A percentile compares a stretch with the other conserved stretches of the same genome.
Conservation (phyloP, 2,797 vertebrate species). For the Malurus splendens region DNA sequence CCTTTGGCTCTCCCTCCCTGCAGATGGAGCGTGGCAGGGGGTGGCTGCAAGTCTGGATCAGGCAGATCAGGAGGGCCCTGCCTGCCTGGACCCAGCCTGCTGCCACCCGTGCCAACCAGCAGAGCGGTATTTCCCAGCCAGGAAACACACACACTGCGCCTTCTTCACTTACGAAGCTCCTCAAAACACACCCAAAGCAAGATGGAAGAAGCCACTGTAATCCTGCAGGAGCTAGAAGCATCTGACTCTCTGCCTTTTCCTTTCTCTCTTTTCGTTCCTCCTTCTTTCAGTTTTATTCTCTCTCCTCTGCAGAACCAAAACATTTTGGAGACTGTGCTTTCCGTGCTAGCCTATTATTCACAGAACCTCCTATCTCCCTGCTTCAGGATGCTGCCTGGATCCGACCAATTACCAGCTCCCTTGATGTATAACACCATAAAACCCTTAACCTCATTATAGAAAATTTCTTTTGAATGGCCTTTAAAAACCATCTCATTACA, state of each 20-base stretch:
- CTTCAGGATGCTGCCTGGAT: constrained; percentile 61
- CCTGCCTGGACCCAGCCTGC: fast-evolving
- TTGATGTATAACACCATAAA: constrained; percentile 73
- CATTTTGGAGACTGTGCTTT: background rate
- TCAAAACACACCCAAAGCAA: background rate
- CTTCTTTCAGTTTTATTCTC: background rate
- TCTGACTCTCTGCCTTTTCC: background rate
- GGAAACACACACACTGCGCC: fast-evolving
- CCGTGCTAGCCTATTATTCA: constrained; percentile 17
- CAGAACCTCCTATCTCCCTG: constrained; percentile 31
- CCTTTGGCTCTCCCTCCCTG: background rate
- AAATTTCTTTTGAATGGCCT: constrained; percentile 77
- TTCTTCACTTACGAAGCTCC: background rate
- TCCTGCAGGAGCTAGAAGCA: background rate
- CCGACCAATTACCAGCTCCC: constrained; percentile 67
- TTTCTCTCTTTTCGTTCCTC: background rate
- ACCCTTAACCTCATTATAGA: constrained; percentile 74
- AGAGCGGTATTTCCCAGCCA: fast-evolving
- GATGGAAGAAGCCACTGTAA: background rate
- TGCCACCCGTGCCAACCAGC: background rate
- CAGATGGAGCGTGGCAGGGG: background rate
- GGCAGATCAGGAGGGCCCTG: background rate
- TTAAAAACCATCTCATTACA: constrained; percentile 76
- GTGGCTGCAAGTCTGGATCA: background rate
- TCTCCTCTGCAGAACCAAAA: constrained; percentile 1